Conservation (phyloP, 2,888 invertebrate species). For the Griposia aprilina region DNA sequence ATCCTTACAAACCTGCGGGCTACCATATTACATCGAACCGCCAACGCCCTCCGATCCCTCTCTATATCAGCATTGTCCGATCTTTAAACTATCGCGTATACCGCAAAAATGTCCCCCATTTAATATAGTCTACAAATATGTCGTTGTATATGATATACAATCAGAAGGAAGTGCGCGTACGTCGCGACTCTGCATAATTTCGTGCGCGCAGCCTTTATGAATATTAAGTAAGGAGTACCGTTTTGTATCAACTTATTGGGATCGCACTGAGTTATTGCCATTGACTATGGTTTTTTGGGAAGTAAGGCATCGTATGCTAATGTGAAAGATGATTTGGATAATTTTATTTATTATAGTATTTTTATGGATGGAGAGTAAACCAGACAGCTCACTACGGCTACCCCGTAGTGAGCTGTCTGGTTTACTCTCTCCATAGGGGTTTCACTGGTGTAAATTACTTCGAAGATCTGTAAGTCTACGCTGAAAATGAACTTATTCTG, state of each 20-base stretch:
- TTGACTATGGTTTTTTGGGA: slow-evolving; percentile 55
- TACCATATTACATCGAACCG: too few species aligned
- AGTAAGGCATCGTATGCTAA: slow-evolving; percentile 40
- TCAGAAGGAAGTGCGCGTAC: slow-evolving; percentile 77
- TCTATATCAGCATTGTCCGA: too few species aligned
- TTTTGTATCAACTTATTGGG: slow-evolving; percentile 73
- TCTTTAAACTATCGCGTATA: too few species aligned
- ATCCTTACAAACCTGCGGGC: too few species aligned
- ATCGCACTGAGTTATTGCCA: slow-evolving; percentile 68
- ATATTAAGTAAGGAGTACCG: slow-evolving; percentile 82
- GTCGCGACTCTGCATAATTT: slow-evolving; percentile 77
- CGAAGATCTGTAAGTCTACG: not conserved
- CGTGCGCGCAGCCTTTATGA: slow-evolving; percentile 73
- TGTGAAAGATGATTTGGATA: slow-evolving; percentile 37
- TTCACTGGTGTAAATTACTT: not conserved
- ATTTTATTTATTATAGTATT: slow-evolving; percentile 4
- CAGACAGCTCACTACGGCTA: too few species aligned
- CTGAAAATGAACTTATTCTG: not conserved
- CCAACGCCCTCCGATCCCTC: too few species aligned
- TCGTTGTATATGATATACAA: slow-evolving; percentile 43
- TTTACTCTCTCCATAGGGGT: not conserved
- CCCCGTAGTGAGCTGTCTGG: not conserved
- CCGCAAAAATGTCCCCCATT: slow-evolving; percentile 1
- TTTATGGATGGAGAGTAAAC: too few species aligned
- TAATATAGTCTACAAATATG: slow-evolving; percentile 30